Evolutionary conservation across 2,113 vertebrate species (phyloP), one percentile per base, ranked within the genome.

Genomic region (Synchiropus splendidus): DNA sequence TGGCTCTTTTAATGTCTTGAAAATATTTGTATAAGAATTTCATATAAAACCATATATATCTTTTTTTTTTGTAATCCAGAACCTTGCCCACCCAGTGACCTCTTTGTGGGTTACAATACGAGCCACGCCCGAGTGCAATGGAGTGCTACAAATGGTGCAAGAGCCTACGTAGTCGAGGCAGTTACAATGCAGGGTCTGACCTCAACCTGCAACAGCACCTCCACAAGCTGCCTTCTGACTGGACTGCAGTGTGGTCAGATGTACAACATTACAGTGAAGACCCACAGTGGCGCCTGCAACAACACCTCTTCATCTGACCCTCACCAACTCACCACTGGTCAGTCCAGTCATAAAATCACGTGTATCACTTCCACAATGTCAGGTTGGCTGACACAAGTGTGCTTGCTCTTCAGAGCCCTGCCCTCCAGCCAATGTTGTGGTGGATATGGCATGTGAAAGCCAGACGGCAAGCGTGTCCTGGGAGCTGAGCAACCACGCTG

Each of bases 201-300:
- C 0, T 31, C 33, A 18, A 58, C 39, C 39, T 74, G 83, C 18
- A 58, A 51, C 50, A 77, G 42, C 61, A 61, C 17, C 31, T 21
- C 41, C 42, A 81, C 58, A 32, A 43, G 33, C 49, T 87, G 82
- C 51, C 42, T 10, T 27, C 45, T 86, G 16, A 41, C 31, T 0
- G 48, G 30, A 15, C 46, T 85, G 34, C 42, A 46, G 31, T 87
- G 85, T 21, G 53, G 77, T 46, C 59, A 63, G 9, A 46, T 51
- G 9, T 85, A 86, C 66, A 83, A 75, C 30, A 15, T 87, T 21
- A 76, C 68, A 0, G 74, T 83, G 36, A 58, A 18, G 1, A 76
- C 83, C 16, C 54, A 37, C 14, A 82, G 82, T 58, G 17, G 44
- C 14, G 64, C 16, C 14, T 74, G 79, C 51, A 64, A 53, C 41